Evolutionary conservation across 2,888 invertebrate genomes (phyloP).

Genomic region (Magallana nippona): DNA sequence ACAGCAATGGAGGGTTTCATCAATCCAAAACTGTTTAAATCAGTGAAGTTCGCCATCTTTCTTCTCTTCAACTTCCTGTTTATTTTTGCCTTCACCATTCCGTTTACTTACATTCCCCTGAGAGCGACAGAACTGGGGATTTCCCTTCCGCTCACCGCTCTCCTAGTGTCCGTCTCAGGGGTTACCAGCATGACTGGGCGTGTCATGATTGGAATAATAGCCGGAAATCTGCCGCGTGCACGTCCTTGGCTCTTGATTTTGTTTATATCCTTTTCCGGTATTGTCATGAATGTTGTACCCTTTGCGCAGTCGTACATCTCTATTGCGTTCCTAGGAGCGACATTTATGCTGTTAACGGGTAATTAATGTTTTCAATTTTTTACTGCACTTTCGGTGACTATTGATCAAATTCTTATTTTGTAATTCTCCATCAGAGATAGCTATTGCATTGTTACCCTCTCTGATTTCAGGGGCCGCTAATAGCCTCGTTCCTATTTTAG

Average conservation of each 20-base stretch:
- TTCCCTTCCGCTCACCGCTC: not conserved
- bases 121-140: not conserved
- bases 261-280: not conserved
- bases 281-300: not conserved
- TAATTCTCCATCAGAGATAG: too few relatives aligned
- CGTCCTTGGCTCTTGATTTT: not conserved
- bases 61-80: not conserved
- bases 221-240: not conserved
- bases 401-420: too few relatives aligned
- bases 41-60: not conserved
- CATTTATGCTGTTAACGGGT: not conserved
- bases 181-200: conserved; percentile 1
- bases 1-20: not conserved
- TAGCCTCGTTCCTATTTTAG: not conserved
- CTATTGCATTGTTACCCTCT: too few relatives aligned
- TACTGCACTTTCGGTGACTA: too few relatives aligned
- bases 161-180: not conserved
- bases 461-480: not conserved
- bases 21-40: not conserved
- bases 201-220: not conserved
- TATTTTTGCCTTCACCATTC: not conserved
- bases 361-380: not conserved
- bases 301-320: not conserved
- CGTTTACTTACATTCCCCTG: conserved; percentile 8
- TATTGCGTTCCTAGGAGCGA: not conserved